These are phyloP conservation scores for Brachyhypopomus gauderio DNA, from an alignment of 2,113 vertebrate genomes.

Conservation along the genomic window DNA sequence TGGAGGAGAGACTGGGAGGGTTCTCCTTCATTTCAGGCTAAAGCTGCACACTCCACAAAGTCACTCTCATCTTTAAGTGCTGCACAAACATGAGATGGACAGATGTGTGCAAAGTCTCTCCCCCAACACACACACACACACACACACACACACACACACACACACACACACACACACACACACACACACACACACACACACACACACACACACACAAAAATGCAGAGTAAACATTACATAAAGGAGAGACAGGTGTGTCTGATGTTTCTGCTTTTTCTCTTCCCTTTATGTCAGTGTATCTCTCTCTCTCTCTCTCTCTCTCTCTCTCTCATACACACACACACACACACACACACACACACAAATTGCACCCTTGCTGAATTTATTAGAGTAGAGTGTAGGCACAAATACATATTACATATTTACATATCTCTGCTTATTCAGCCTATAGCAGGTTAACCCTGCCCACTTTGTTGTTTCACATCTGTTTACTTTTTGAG, in stretches of 20 bases:
- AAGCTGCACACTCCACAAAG: neutral
- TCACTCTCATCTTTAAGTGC: conserved; percentile 15
- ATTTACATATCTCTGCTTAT: no score
- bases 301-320: neutral
- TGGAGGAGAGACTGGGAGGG: neutral
- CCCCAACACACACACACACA: neutral
- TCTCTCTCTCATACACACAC: neutral
- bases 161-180: no score
- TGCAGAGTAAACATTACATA: conserved; percentile 31
- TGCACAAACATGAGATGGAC: conserved; percentile 24
- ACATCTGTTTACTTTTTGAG: no score
- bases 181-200: neutral
- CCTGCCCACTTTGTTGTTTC: no score
- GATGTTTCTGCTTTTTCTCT: neutral
- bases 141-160: neutral
- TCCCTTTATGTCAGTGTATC: neutral
- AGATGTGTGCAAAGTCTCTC: conserved; percentile 8
- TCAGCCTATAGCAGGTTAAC: no score
- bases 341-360: neutral
- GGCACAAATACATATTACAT: no score
- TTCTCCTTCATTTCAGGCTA: neutral
- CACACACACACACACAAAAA: neutral
- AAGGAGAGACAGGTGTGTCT: conserved; percentile 16
- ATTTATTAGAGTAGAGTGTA: no score
- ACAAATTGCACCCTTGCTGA: neutral